phyloP scores from a whole-genome alignment of 1,140 invertebrate genomes.

The Pteromalus puparum region DNA sequence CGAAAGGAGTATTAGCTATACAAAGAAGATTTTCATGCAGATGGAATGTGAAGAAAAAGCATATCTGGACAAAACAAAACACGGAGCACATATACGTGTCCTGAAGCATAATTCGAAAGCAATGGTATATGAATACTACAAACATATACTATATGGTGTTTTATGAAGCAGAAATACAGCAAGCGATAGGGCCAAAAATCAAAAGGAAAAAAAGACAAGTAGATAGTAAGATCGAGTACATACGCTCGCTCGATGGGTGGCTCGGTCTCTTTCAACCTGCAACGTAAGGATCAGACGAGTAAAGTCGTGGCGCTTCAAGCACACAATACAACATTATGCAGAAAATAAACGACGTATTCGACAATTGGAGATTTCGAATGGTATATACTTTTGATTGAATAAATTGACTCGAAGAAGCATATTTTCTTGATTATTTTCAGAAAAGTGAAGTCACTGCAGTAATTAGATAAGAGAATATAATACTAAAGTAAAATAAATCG shows the following conservation, averaged over 20 bases:
- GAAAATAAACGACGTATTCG: neutral
- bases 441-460: too few species aligned
- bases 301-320: conserved; percentile 60
- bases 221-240: conserved; percentile 80
- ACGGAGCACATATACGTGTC: too few species aligned
- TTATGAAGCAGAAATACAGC: too few species aligned
- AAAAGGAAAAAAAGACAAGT: conserved; percentile 58
- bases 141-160: too few species aligned
- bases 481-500: neutral
- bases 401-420: neutral
- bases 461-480: too few species aligned
- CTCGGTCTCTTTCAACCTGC: conserved; percentile 92
- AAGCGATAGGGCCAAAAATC: conserved; percentile 57
- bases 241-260: conserved; percentile 90
- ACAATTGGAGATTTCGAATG: neutral
- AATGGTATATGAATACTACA: too few species aligned
- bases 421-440: too few species aligned
- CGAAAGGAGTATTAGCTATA: too few species aligned
- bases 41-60: too few species aligned
- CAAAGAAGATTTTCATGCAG: too few species aligned
- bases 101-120: too few species aligned
- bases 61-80: too few species aligned
- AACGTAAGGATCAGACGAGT: conserved; percentile 78
- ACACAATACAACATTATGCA: conserved; percentile 58
- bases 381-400: neutral